A percentile compares a stretch with the other conserved stretches of the same genome.
Evolutionary conservation across 2,888 invertebrate genomes (phyloP).

Genomic region (Horisme vitalbata): DNA sequence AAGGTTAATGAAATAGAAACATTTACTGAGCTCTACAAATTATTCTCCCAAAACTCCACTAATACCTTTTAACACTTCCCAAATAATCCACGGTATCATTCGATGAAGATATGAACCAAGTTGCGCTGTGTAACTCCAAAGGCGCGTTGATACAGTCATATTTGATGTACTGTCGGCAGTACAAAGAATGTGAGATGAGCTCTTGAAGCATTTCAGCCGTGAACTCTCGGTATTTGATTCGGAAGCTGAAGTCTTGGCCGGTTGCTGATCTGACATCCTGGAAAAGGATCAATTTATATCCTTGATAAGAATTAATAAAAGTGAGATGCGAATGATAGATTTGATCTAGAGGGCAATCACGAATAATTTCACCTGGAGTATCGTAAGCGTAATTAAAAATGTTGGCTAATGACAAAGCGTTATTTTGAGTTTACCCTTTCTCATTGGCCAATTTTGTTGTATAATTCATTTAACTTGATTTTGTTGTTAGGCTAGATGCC

Average conservation of each 20-base stretch:
- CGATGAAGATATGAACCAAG: conserved; percentile 94
- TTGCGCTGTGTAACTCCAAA: conserved; percentile 92
- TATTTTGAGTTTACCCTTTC: too few relatives aligned
- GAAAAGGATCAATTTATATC: conserved; percentile 13
- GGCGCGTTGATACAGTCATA: conserved; percentile 96
- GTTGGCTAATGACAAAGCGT: too few relatives aligned
- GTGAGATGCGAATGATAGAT: too few relatives aligned
- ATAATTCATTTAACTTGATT: too few relatives aligned
- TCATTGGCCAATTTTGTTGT: too few relatives aligned
- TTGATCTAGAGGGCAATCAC: too few relatives aligned
- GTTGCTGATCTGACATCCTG: conserved; percentile 91
- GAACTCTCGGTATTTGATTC: conserved; percentile 94
- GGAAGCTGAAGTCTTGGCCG: conserved; percentile 92
- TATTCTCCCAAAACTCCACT: too few relatives aligned
- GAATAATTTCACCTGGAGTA: too few relatives aligned
- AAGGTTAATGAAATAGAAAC: too few relatives aligned
- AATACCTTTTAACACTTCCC: conserved; percentile 91
- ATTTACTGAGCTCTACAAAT: too few relatives aligned
- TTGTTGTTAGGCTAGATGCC: too few relatives aligned
- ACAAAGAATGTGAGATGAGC: conserved; percentile 93
- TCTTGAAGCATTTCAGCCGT: conserved; percentile 95
- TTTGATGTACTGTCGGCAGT: conserved; percentile 94
- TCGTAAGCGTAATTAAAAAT: too few relatives aligned
- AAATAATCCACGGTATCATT: conserved; percentile 92
- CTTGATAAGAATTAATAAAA: conserved; percentile 16